phyloP scores from a whole-genome alignment of 2,888 invertebrate genomes.

The Fragum fragum region DNA sequence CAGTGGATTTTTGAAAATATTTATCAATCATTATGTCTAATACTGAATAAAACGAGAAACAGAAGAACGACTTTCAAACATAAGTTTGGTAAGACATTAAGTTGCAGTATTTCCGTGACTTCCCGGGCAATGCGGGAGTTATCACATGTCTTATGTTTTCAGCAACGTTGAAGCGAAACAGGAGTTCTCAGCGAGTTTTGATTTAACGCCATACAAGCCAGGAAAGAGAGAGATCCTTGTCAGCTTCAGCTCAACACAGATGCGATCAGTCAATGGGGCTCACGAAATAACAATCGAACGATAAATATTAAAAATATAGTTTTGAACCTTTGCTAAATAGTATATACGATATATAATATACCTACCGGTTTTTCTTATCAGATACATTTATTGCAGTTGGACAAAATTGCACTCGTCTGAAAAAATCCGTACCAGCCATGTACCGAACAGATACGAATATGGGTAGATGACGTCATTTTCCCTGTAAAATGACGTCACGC shows the following conservation, averaged over 20 bases:
- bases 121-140: too few relatives aligned
- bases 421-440: too few relatives aligned
- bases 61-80: too few relatives aligned
- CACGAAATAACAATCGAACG: constrained; percentile 5
- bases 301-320: not conserved
- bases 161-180: constrained; percentile 1
- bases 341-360: not conserved
- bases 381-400: too few relatives aligned
- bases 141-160: not conserved
- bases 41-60: too few relatives aligned
- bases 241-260: constrained; percentile 15
- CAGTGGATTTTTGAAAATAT: not conserved
- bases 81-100: too few relatives aligned
- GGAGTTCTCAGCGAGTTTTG: constrained; percentile 1
- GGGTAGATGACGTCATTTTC: too few relatives aligned
- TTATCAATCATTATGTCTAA: too few relatives aligned
- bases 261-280: not conserved
- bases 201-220: not conserved
- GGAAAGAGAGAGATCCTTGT: not conserved
- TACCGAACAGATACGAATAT: too few relatives aligned
- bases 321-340: not conserved
- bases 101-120: too few relatives aligned
- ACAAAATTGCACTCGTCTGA: too few relatives aligned
- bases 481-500: too few relatives aligned
- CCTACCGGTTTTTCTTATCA: not conserved